Base-by-base conservation (phyloP, 2,888 invertebrate species). In the Noctua janthe region DNA sequence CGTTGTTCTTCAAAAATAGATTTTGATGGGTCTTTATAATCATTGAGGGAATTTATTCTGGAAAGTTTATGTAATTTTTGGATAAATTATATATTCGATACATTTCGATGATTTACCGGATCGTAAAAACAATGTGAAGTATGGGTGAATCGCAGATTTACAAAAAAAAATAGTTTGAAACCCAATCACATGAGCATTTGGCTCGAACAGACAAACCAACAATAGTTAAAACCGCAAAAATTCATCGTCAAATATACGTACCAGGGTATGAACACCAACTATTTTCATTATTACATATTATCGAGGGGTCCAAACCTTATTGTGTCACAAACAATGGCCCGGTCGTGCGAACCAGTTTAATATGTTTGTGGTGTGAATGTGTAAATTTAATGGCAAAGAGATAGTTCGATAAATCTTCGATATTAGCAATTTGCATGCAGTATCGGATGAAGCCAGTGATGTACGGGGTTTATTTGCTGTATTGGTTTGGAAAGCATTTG, bases 361-460 rank as follows among this genome's bases (percentile, higher is more conserved):
- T 79, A 84, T 88, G 29, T 29, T 29, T 29, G 71, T 78, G 76
- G 74, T 76, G 84, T 72, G 79, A 84, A 86, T 85, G 87, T 90
- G 85, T 90, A 87, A 84, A 90, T 89, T 87, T 81, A 75, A 84
- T 78, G 62, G 81, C 64, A 70, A 83, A 83, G 80, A 82, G 77
- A 80, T 82, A 78, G 82, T 88, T 84, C 82, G 74, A 88, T 91
- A 88, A 88, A 88, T 89, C 86, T 83, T 76, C 43, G 64, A 88
- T 88, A 89, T 88, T 87, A 88, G 82, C 90, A 84, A 90, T 88
- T 89, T 89, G 87, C 86, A 85, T 87, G 80, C 87, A 83, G 81
- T 84, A 76, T 84, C 76, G 78, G 82, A 85, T 85, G 75, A 75
- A 72, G 8, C 35, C 17, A 29, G 67, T 86, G 83, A 89, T 86